These are phyloP conservation scores for Lordiphosa collinella DNA, from an alignment of 1,140 invertebrate genomes.

Conservation along the genomic window DNA sequence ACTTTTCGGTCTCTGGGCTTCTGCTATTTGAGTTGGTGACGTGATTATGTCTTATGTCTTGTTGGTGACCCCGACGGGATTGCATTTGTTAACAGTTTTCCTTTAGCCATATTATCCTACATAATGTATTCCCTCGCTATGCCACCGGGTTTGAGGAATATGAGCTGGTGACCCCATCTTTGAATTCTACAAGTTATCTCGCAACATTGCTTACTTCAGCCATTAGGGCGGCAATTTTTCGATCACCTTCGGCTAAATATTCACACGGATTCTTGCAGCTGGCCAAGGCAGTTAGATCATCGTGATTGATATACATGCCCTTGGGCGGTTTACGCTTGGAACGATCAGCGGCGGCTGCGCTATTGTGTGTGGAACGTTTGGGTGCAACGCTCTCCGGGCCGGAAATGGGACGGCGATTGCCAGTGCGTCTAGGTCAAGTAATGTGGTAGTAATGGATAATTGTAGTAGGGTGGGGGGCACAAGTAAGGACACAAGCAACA, in stretches of 20 bases:
- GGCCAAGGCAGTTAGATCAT: slow-evolving; percentile 94
- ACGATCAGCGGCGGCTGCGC: slow-evolving; percentile 81
- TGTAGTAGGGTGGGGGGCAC: not conserved
- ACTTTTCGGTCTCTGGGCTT: no score
- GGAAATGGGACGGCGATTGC: slow-evolving; percentile 86
- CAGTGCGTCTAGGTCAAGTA: slow-evolving; percentile 83
- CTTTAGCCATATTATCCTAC: no score
- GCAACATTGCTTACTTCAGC: slow-evolving; percentile 88
- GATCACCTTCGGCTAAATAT: slow-evolving; percentile 93
- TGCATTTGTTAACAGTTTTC: no score
- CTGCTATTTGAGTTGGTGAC: not conserved
- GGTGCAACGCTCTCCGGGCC: slow-evolving; percentile 80
- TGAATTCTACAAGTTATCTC: not conserved
- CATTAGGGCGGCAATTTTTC: slow-evolving; percentile 95
- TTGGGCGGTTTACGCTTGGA: slow-evolving; percentile 95
- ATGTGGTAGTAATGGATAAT: not conserved
- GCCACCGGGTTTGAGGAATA: no score
- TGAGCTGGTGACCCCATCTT: not conserved
- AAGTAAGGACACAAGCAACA: not conserved
- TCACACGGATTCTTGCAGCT: slow-evolving; percentile 81
- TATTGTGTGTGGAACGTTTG: slow-evolving; percentile 78
- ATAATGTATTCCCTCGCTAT: no score
- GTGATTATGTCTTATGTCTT: no score
- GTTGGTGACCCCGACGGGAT: no score
- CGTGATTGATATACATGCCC: slow-evolving; percentile 98